Conservation (phyloP, 1,140 invertebrate species). For the Aphaenogaster rudis region DNA sequence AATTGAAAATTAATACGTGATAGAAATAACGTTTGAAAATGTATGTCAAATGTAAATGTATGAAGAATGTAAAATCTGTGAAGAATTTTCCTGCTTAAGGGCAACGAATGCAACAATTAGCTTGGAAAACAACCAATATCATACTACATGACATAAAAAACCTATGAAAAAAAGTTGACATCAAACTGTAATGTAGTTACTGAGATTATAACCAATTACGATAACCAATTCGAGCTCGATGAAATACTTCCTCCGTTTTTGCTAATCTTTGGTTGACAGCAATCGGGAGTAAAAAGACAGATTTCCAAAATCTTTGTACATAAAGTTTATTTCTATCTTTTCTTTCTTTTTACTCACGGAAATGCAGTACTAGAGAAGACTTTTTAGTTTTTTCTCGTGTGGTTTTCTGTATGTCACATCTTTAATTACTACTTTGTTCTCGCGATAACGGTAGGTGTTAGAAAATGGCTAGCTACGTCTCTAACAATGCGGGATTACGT, state of each 20-base stretch:
- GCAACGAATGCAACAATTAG: not conserved
- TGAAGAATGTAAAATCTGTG: not conserved
- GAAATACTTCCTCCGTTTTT: too few relatives aligned
- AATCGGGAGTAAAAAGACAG: not conserved
- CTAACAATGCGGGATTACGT: constrained; percentile 28
- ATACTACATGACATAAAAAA: not conserved
- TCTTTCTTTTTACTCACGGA: not conserved
- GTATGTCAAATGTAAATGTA: not conserved
- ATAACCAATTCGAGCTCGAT: too few relatives aligned
- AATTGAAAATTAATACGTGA: constrained; percentile 40
- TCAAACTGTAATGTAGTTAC: too few relatives aligned
- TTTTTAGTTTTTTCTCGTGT: not conserved
- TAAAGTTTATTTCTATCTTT: not conserved
- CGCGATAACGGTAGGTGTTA: constrained; percentile 4
- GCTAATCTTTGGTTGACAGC: too few relatives aligned
- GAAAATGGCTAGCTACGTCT: not conserved
- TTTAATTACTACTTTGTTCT: constrained; percentile 33
- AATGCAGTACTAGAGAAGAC: not conserved
- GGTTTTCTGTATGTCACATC: not conserved
- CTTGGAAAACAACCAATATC: not conserved
- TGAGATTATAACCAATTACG: too few relatives aligned
- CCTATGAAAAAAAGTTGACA: too few relatives aligned
- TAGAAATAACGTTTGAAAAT: not conserved
- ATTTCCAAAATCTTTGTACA: not conserved
- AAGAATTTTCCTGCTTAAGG: not conserved